A percentile compares a stretch with the other conserved stretches of the same genome.
phyloP scores from a whole-genome alignment of 2,888 invertebrate species.

The Cecidostiba fungosa region DNA sequence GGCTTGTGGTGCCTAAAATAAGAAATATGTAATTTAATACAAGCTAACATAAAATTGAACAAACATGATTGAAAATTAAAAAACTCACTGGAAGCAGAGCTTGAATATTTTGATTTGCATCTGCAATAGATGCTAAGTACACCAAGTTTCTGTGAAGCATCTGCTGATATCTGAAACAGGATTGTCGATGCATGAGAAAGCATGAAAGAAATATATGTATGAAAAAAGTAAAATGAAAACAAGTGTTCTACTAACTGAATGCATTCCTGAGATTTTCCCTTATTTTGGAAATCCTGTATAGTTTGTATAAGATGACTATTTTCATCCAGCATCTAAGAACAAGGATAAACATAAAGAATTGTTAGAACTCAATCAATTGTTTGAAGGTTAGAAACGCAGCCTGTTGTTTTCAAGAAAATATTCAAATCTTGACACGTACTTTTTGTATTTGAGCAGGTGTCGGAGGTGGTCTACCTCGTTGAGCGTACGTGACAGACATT shows the following conservation, averaged over 20 bases:
- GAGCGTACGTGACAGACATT: constrained; percentile 89
- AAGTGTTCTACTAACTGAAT: constrained; percentile 85
- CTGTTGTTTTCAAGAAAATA: neutral
- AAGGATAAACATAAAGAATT: constrained; percentile 32
- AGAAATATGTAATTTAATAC: neutral
- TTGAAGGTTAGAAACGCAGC: constrained; percentile 45
- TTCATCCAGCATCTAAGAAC: constrained; percentile 93
- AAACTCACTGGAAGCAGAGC: constrained; percentile 90
- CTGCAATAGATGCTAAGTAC: constrained; percentile 97
- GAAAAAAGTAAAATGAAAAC: neutral
- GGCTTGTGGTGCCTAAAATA: constrained; percentile 83
- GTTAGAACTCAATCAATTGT: neutral
- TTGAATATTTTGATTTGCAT: constrained; percentile 96
- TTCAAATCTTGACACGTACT: constrained; percentile 73
- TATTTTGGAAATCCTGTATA: constrained; percentile 97
- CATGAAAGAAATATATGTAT: neutral
- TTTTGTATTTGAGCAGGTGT: constrained; percentile 93
- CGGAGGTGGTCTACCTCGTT: constrained; percentile 88
- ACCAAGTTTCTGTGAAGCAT: constrained; percentile 97
- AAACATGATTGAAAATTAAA: constrained; percentile 33
- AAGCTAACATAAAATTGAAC: constrained; percentile 29
- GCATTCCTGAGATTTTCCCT: constrained; percentile 96
- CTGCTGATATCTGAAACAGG: constrained; percentile 87
- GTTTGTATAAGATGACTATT: constrained; percentile 98
- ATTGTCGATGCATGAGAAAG: neutral